Evolutionary conservation across 2,113 vertebrate species (phyloP).

Genomic region (Drymodes brunneopygia): DNA sequence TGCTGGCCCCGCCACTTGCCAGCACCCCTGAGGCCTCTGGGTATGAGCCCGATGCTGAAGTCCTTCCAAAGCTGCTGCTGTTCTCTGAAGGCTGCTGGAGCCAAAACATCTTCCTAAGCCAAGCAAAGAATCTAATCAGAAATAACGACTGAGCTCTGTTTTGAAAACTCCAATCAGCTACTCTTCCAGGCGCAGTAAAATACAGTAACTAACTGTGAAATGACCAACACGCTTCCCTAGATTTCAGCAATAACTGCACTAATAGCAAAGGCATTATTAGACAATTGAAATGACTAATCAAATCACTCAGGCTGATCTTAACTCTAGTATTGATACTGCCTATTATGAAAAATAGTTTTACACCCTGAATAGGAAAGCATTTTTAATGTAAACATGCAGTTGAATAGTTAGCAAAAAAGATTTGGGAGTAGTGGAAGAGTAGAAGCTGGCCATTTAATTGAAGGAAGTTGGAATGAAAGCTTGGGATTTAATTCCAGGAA

Average conservation of each 20-base stretch:
- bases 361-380: neutral
- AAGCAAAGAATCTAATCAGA: neutral
- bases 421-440: neutral
- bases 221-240: neutral
- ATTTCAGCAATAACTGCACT: neutral
- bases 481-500: conserved; percentile 33
- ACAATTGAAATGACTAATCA: neutral
- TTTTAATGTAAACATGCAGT: neutral
- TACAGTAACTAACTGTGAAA: neutral
- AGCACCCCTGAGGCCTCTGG: neutral
- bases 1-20: neutral
- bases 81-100: neutral
- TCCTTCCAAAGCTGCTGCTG: neutral
- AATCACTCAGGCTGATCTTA: neutral
- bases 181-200: neutral
- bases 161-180: neutral
- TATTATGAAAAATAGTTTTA: neutral
- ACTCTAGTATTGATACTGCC: neutral
- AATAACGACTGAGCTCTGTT: neutral
- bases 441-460: neutral
- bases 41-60: neutral
- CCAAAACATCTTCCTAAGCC: neutral
- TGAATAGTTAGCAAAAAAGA: neutral
- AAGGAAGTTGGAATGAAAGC: conserved; percentile 13
- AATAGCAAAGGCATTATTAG: neutral